Conservation (phyloP, 2,888 invertebrate genomes). For the Elysia crispata region DNA sequence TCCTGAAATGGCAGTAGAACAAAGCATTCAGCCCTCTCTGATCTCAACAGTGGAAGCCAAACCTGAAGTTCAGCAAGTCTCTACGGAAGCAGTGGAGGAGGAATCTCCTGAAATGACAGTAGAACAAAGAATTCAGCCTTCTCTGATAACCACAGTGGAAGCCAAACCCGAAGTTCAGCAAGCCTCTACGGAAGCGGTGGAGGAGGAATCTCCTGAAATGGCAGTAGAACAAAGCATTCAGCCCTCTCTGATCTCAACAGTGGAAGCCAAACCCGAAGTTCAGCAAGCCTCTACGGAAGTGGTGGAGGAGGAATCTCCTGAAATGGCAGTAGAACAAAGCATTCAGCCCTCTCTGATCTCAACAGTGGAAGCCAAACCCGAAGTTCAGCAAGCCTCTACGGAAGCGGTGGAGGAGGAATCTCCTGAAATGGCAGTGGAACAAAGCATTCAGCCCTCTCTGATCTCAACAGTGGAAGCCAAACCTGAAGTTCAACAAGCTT, state of each 20-base stretch:
- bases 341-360: constrained; percentile 24
- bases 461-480: constrained; percentile 50
- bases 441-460: constrained; percentile 30
- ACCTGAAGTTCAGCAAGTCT: constrained; percentile 45
- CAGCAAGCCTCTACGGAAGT: constrained; percentile 16
- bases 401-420: constrained; percentile 45
- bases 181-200: neutral
- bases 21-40: constrained; percentile 30
- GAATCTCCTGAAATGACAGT: neutral
- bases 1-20: neutral
- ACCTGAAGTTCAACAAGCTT: constrained; percentile 46
- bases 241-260: constrained; percentile 44
- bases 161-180: constrained; percentile 33
- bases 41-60: constrained; percentile 2
- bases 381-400: constrained; percentile 37
- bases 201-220: constrained; percentile 12
- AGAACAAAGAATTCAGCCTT: constrained; percentile 31
- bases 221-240: constrained; percentile 7
- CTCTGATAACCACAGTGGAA: neutral
- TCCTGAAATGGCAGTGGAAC: constrained; percentile 21
- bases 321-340: neutral
- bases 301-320: neutral
- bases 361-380: constrained; percentile 37
- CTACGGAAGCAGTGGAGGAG: constrained; percentile 13
- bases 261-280: constrained; percentile 51